phyloP scores from a whole-genome alignment of 2,888 invertebrate species.

The Linnaemya vulpina region DNA sequence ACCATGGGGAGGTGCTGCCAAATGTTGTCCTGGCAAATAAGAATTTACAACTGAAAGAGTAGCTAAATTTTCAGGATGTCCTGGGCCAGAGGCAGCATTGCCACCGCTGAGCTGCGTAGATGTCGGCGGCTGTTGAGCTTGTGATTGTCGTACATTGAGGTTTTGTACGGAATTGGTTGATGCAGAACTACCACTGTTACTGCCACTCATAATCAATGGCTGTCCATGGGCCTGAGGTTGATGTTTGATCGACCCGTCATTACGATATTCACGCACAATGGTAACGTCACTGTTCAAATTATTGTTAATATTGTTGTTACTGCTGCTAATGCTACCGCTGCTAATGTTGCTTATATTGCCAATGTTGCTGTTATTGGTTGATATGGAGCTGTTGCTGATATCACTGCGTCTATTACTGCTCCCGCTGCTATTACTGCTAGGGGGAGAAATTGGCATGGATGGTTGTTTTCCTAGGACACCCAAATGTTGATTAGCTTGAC shows the following conservation, averaged over 20 bases:
- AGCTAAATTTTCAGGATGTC: conserved; percentile 84
- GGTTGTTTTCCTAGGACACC: conserved; percentile 53
- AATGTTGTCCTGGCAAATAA: conserved; percentile 78
- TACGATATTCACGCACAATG: conserved; percentile 83
- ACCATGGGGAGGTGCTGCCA: conserved; percentile 74
- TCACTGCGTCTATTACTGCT: conserved; percentile 74
- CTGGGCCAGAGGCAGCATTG: conserved; percentile 60
- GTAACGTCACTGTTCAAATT: conserved; percentile 80
- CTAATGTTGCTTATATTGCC: conserved; percentile 70
- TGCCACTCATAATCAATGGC: conserved; percentile 73
- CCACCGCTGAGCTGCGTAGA: conserved; percentile 52
- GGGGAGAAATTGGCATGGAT: conserved; percentile 57
- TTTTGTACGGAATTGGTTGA: conserved; percentile 62
- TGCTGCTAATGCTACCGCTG: conserved; percentile 57
- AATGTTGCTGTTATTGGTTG: conserved; percentile 37
- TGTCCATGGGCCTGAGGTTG: conserved; percentile 77
- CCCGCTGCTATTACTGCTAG: conserved; percentile 69
- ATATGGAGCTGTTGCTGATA: conserved; percentile 61
- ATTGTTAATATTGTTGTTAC: conserved; percentile 72
- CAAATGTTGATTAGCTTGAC: conserved; percentile 65
- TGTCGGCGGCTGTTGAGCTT: conserved; percentile 44
- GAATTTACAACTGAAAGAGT: conserved; percentile 88
- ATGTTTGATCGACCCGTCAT: conserved; percentile 78
- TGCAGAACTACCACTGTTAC: conserved; percentile 42
- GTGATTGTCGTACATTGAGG: conserved; percentile 71